These are phyloP conservation scores for Cataglyphis livida DNA, from an alignment of 2,888 invertebrate genomes.

Conservation along the genomic window DNA sequence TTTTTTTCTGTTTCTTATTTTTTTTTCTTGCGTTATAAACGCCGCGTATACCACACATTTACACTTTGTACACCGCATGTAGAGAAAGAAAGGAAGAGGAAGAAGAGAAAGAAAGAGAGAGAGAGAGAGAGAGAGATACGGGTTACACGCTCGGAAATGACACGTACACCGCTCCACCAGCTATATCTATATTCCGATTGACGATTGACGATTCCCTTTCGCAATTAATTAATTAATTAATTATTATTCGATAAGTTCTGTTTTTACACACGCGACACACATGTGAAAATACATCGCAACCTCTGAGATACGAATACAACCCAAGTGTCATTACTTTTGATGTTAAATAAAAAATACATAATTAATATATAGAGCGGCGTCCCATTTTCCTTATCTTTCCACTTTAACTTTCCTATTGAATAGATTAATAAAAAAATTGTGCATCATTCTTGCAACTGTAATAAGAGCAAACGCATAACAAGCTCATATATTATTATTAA, in stretches of 20 bases:
- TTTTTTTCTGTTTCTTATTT: conserved; percentile 77
- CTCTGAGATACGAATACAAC: conserved; percentile 81
- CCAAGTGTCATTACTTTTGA: conserved; percentile 86
- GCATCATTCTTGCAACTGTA: not conserved
- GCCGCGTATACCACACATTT: conserved; percentile 54
- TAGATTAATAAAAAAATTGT: not conserved
- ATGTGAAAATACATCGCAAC: conserved; percentile 36
- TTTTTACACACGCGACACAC: conserved; percentile 78
- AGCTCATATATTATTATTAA: conserved; percentile 5
- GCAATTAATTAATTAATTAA: conserved; percentile 76
- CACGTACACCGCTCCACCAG: conserved; percentile 78
- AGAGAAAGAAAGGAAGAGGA: conserved; percentile 12
- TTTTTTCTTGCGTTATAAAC: conserved; percentile 54
- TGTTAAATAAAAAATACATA: conserved; percentile 85
- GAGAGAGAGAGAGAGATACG: conserved; percentile 21
- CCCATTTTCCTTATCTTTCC: conserved; percentile 64
- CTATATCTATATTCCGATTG: conserved; percentile 80
- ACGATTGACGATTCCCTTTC: conserved; percentile 83
- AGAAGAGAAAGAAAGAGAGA: not conserved
- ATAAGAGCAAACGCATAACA: not conserved
- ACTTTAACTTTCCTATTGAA: not conserved
- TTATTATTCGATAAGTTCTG: conserved; percentile 83
- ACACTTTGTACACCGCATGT: conserved; percentile 50
- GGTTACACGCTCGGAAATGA: conserved; percentile 60
- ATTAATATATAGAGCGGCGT: conserved; percentile 76